Conservation (phyloP, 2,888 invertebrate genomes). For the Matsumyia berberina region DNA sequence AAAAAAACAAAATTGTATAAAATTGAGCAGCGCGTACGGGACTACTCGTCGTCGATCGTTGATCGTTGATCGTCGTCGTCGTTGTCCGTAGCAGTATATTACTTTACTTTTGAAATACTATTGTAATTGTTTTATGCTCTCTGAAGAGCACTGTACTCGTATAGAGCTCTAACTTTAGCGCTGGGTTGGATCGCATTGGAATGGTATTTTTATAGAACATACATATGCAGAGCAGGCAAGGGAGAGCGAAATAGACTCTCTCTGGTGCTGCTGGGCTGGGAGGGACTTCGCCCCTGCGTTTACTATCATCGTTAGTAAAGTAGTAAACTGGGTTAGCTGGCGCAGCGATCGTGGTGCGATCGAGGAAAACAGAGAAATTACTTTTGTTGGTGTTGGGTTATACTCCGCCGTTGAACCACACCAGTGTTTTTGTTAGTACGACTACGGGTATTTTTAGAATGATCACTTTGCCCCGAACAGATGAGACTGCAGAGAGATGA, state of each 20-base stretch:
- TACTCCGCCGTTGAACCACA: conserved; percentile 19
- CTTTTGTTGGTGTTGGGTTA: conserved; percentile 45
- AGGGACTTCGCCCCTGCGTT: conserved; percentile 43
- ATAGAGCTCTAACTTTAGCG: conserved; percentile 5
- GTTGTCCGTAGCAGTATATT: conserved; percentile 47
- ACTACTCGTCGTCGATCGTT: conserved; percentile 56
- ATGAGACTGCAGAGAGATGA: conserved; percentile 37
- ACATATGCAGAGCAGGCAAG: conserved; percentile 5
- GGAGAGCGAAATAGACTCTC: conserved; percentile 10
- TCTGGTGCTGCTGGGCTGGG: background rate
- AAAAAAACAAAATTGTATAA: background rate
- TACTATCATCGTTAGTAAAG: conserved; percentile 58
- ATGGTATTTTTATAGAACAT: conserved; percentile 19
- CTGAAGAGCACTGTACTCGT: conserved; percentile 14
- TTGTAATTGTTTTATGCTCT: conserved; percentile 64
- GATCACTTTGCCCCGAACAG: conserved; percentile 44
- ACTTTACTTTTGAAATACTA: conserved; percentile 66
- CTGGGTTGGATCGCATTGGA: too few relatives aligned
- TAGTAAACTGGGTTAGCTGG: conserved; percentile 66
- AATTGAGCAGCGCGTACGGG: conserved; percentile 66
- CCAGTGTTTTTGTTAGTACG: conserved; percentile 11
- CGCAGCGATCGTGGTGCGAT: background rate
- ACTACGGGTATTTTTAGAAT: conserved; percentile 64
- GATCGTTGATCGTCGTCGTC: conserved; percentile 49
- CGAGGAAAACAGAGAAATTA: conserved; percentile 14